These are phyloP conservation scores for Amorpha juglandis DNA, from an alignment of 2,888 invertebrate genomes.

Conservation along the genomic window DNA sequence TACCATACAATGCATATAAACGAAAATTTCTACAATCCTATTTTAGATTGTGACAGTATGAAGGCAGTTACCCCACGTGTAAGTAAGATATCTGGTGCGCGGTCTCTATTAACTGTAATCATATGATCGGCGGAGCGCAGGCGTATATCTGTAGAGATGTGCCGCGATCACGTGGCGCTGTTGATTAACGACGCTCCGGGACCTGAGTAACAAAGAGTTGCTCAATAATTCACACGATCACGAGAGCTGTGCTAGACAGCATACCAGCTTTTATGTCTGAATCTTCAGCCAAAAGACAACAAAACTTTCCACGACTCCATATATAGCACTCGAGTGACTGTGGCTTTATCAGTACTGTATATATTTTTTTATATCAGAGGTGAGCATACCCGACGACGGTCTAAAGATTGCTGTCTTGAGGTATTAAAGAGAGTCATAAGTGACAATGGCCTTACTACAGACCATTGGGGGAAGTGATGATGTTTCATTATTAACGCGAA, in stretches of 20 bases:
- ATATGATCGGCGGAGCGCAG: conserved; percentile 52
- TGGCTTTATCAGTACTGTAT: too few relatives aligned
- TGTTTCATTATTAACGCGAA: too few relatives aligned
- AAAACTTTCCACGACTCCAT: too few relatives aligned
- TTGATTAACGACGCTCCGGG: conserved; percentile 2
- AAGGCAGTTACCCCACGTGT: conserved; percentile 43
- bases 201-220: neutral
- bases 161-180: conserved; percentile 7
- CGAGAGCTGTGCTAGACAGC: neutral
- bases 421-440: too few relatives aligned
- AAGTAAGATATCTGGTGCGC: conserved; percentile 65
- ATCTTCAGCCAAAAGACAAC: too few relatives aligned
- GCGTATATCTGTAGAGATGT: neutral
- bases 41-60: neutral
- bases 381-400: too few relatives aligned
- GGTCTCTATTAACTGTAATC: conserved; percentile 74
- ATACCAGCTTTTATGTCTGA: too few relatives aligned
- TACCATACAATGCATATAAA: neutral
- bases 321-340: too few relatives aligned
- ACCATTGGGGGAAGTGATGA: too few relatives aligned
- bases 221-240: conserved; percentile 4
- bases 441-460: too few relatives aligned
- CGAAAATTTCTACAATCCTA: neutral
- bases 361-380: too few relatives aligned
- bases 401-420: too few relatives aligned